Evolutionary conservation across 2,797 vertebrate species (phyloP), one percentile per base, ranked within the genome.

Genomic region (Ceryle rudis): DNA sequence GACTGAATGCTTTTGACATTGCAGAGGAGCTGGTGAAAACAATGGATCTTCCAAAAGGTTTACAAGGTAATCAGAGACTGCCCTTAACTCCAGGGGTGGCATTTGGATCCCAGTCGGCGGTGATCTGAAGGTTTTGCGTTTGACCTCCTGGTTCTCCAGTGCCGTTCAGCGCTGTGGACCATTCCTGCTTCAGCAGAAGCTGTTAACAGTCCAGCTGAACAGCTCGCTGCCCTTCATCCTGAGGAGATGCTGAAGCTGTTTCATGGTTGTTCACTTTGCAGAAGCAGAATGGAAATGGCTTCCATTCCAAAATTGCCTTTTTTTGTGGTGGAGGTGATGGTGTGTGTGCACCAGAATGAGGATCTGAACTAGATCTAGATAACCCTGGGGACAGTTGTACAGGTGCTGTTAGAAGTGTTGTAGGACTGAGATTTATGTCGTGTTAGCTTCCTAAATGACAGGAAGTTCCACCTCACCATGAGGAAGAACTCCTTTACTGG

Each of bases 21-120:
- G 99, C 99, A 5, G 99, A 99, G 95, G 99, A 99, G 97, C 97
- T 99, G 78, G 99, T 99, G 91, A 99, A 99, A 96, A 99, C 99
- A 10, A 99, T 99, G 99, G 99, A 99, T 71, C 98, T 99, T 52
- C 99, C 99, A 6, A 99, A 99, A 97, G 99, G 99, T 52, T 97
- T 99, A 80, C 99, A 99, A 98, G 99, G 99, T 99, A 97, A 97
- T 25, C 25, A 10, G 31, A 23, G 61, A 22, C 33, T 77, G 62
- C 52, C 47, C 89, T 44, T 47, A 20, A 2, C 52, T 46, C 66
- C n/a, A 4, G 81, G 66, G 54, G 23, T 55, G 80, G 55, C 25
- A 1, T 58, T 75, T 70, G 35, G 60, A 37, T 67, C 25, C 47
- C 47, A 23, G 2, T 25, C 71, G 60, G 41, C 4, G 2, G 9